Evolutionary conservation across 2,888 invertebrate genomes (phyloP), one percentile per base, ranked within the genome.

Genomic region (Parnassius glacialis): DNA sequence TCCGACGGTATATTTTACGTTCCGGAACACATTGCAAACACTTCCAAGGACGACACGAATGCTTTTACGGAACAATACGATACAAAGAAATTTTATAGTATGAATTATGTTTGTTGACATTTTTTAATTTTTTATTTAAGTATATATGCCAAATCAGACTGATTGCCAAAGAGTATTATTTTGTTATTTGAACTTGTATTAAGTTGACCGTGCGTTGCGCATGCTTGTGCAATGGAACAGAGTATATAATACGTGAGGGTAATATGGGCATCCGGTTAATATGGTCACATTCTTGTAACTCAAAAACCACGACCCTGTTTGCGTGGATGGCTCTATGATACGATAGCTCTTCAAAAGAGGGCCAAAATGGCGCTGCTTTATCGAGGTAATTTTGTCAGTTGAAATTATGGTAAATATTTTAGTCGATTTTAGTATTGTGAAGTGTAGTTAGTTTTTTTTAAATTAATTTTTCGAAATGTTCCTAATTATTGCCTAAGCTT

Each of bases 121-220:
- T 52, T 44, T 41, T 52, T 11, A 34, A 2, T 50, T 52, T 16
- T 43, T 48, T 61, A 61, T 62, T 67, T 57, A 59, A 41, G 47
- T 57, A 25, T 7, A 57, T 44, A 70, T 74, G 74, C 75, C 75
- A 74, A 72, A 72, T 74, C 74, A 83, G 84, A 85, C 86, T 85
- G 85, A 86, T 74, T 76, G 69, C 84, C 82, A 84, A 85, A 86
- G 80, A 84, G 83, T 83, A 83, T 83, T 81, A 80, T 75, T 73
- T 77, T 76, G 72, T 73, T 73, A 74, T 76, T 72, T 65, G 72
- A 74, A 76, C 74, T 71, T 78, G 45, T 45, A 58, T 57, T 42
- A 59, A 54, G 58, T 54, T 42, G 44, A 62, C 34, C 45, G 54
- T 45, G 62, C 34, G 41, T 50, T 51, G 62, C 65, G 67, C 64